Evolutionary conservation across 2,113 vertebrate species (phyloP).

Genomic region (Cettia cetti): DNA sequence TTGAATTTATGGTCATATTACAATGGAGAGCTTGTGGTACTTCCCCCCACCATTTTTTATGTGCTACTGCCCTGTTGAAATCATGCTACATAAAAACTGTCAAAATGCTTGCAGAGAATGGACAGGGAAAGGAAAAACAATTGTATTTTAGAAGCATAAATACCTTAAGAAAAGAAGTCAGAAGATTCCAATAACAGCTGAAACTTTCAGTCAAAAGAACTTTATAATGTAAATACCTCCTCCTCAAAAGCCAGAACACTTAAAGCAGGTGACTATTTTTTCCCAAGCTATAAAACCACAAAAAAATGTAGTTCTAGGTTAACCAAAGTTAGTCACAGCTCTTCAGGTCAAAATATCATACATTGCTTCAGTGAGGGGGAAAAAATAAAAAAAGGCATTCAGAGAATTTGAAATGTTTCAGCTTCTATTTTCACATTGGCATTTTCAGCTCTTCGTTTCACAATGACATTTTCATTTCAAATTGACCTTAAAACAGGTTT

Average conservation of each 20-base stretch:
- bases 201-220: neutral
- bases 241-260: neutral
- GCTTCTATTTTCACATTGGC: neutral
- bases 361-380: neutral
- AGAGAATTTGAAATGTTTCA: neutral
- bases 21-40: neutral
- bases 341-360: neutral
- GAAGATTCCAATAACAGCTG: neutral
- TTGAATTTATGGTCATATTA: neutral
- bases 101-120: neutral
- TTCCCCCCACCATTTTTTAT: neutral
- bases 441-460: neutral
- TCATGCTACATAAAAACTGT: neutral
- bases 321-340: neutral
- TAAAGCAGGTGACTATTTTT: neutral
- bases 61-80: neutral
- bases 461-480: constrained; percentile 24
- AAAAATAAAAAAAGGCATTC: neutral
- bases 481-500: neutral
- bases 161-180: neutral
- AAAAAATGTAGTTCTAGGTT: neutral
- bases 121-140: neutral
- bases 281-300: neutral
- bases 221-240: neutral
- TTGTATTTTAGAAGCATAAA: neutral